Conservation (phyloP, 2,113 vertebrate species). For the Ochotona princeps region DNA sequence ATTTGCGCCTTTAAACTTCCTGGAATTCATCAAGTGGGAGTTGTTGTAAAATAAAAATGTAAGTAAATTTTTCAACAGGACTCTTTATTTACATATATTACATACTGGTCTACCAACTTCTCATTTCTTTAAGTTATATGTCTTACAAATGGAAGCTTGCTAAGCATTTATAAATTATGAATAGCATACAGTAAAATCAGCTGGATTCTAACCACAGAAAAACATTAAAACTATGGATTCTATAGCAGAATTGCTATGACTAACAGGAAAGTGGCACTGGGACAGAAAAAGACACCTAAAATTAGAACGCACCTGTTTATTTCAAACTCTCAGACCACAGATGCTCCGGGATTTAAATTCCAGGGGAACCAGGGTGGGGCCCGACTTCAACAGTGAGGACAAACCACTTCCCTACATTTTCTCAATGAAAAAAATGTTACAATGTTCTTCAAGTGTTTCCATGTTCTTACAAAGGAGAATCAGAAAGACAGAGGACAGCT, state of each 20-base stretch:
- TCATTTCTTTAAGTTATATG: slow-evolving; percentile 12
- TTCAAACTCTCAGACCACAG: slow-evolving; percentile 31
- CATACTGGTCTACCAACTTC: background rate
- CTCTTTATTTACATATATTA: slow-evolving; percentile 26
- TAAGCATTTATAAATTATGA: slow-evolving; percentile 20
- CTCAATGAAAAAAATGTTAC: background rate
- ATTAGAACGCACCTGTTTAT: slow-evolving; percentile 59
- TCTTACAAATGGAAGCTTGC: background rate
- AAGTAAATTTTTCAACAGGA: slow-evolving; percentile 20
- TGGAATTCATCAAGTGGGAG: slow-evolving; percentile 18
- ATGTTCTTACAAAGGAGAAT: background rate
- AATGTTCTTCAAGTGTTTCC: slow-evolving; percentile 27
- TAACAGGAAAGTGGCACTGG: background rate
- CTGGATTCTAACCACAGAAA: slow-evolving; percentile 9
- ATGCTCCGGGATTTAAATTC: slow-evolving; percentile 43
- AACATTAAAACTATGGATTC: slow-evolving; percentile 32
- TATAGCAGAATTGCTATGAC: background rate
- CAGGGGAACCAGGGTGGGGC: slow-evolving; percentile 3
- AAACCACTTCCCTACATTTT: slow-evolving; percentile 13
- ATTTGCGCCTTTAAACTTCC: background rate
- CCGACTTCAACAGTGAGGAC: background rate
- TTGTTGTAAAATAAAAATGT: slow-evolving; percentile 32
- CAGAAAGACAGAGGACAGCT: background rate
- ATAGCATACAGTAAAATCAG: slow-evolving; percentile 18
- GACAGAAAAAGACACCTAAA: slow-evolving; percentile 53